phyloP scores from a whole-genome alignment of 2,797 vertebrate genomes.

The Sebastes oblongus region DNA sequence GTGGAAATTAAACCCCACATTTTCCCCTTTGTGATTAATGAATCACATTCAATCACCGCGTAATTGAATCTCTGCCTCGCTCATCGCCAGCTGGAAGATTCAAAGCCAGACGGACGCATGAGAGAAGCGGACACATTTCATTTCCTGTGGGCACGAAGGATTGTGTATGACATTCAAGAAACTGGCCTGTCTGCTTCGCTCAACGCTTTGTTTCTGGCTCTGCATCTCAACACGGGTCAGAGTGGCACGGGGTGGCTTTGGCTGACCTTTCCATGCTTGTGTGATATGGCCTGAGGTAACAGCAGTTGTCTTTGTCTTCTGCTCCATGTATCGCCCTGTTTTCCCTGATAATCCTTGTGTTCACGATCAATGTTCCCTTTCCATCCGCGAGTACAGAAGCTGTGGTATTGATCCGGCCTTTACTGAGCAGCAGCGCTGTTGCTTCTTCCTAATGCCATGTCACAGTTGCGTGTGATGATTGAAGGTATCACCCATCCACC shows the following conservation, averaged over 20 bases:
- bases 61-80: constrained; percentile 59
- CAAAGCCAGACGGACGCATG: background rate
- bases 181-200: constrained; percentile 3
- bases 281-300: constrained; percentile 6
- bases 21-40: constrained; percentile 58
- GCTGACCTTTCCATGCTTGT: constrained; percentile 43
- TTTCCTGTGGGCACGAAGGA: constrained; percentile 30
- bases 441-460: background rate
- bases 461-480: background rate
- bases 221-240: constrained; percentile 7
- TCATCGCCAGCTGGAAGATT: constrained; percentile 16
- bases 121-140: constrained; percentile 18
- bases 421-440: background rate
- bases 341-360: constrained; percentile 1
- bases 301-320: constrained; percentile 14
- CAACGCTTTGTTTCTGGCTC: constrained; percentile 3
- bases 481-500: background rate
- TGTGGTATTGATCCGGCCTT: constrained; percentile 37
- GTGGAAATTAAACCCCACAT: constrained; percentile 48
- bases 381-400: constrained; percentile 24
- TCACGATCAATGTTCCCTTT: constrained; percentile 37
- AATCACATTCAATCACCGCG: constrained; percentile 55
- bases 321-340: background rate
- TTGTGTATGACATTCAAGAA: constrained; percentile 35
- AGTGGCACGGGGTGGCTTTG: constrained; percentile 1